Percentiles rank a stretch among this genome's conserved stretches.
These are phyloP conservation scores for Numenius arquata DNA, from an alignment of 2,113 vertebrate species.

Conservation along the genomic window DNA sequence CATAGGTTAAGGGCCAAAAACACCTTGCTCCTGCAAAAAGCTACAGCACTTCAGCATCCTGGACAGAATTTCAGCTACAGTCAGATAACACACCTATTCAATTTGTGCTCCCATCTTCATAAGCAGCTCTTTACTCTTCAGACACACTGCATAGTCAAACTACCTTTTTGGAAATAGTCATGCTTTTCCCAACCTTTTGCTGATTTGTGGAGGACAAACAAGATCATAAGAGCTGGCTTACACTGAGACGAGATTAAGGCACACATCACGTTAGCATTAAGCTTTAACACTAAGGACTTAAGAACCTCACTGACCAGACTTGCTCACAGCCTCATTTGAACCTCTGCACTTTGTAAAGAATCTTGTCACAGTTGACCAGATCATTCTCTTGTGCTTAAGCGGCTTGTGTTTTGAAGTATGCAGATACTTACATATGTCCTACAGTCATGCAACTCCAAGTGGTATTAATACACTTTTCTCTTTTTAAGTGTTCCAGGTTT, in stretches of 20 bases:
- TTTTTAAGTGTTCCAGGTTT: not conserved
- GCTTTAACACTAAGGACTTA: not conserved
- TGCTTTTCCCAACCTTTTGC: not conserved
- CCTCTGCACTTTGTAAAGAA: not conserved
- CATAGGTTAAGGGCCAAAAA: not conserved
- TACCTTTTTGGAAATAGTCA: not conserved
- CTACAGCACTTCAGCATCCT: not conserved
- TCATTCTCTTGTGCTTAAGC: not conserved
- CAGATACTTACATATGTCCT: not conserved
- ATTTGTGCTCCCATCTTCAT: too few species aligned
- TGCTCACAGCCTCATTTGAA: not conserved
- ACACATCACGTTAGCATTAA: not conserved
- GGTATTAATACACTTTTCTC: not conserved
- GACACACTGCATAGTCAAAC: not conserved
- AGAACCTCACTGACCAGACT: not conserved
- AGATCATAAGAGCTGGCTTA: not conserved
- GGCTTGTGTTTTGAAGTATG: not conserved
- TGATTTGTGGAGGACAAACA: not conserved
- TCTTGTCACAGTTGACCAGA: not conserved
- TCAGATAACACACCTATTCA: not conserved
- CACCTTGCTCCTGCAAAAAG: not conserved
- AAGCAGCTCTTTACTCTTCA: not conserved
- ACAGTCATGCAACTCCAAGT: not conserved
- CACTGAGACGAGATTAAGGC: not conserved
- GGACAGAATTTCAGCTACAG: not conserved